Percentiles rank a stretch among this genome's conserved stretches.
Conservation (phyloP, 2,888 invertebrate species). For the Lacanobia oleracea region DNA sequence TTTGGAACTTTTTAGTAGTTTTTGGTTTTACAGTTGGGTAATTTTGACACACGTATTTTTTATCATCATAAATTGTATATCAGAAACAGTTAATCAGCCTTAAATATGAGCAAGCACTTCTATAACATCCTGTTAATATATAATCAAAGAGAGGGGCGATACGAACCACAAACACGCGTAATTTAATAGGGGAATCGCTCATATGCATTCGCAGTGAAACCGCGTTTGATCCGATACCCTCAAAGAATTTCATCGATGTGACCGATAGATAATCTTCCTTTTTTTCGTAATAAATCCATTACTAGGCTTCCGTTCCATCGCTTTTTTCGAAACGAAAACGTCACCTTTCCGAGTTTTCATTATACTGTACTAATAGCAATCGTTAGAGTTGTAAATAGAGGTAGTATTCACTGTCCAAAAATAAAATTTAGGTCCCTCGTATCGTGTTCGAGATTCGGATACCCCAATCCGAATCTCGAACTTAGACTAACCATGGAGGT, state of each 20-base stretch:
- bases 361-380: constrained; percentile 15
- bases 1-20: too few relatives aligned
- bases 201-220: constrained; percentile 46
- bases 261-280: constrained; percentile 32
- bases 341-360: constrained; percentile 33
- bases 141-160: constrained; percentile 46
- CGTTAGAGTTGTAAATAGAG: constrained; percentile 27
- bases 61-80: too few relatives aligned
- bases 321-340: constrained; percentile 17
- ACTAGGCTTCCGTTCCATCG: constrained; percentile 6
- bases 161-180: constrained; percentile 40
- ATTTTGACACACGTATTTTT: too few relatives aligned
- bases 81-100: too few relatives aligned
- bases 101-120: too few relatives aligned
- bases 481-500: too few relatives aligned
- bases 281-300: constrained; percentile 27
- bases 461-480: too few relatives aligned
- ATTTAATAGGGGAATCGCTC: constrained; percentile 43
- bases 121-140: constrained; percentile 12
- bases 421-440: too few relatives aligned
- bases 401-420: background rate
- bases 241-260: constrained; percentile 40
- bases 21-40: too few relatives aligned
- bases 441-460: too few relatives aligned
- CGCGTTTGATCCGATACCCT: constrained; percentile 49